These are phyloP conservation scores for Gephyroberyx darwinii DNA, from an alignment of 2,797 vertebrate genomes.

Conservation along the genomic window DNA sequence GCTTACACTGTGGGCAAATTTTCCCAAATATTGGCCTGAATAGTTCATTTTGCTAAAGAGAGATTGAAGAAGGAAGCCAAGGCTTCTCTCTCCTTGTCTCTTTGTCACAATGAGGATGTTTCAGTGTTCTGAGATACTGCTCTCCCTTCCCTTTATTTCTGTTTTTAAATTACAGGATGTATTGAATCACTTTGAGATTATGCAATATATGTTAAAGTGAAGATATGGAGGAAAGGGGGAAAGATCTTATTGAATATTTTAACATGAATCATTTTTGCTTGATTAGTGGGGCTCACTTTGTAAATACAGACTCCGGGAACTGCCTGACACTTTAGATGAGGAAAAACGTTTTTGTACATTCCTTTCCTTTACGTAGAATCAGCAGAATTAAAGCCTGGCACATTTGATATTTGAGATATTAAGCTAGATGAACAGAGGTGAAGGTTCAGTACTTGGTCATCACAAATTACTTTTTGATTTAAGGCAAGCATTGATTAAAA, in stretches of 20 bases:
- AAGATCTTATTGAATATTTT: neutral
- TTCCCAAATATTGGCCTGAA: neutral
- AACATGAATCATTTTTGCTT: conserved; percentile 6
- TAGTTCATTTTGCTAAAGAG: conserved; percentile 26
- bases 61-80: conserved; percentile 25
- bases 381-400: conserved; percentile 42
- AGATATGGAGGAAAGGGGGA: conserved; percentile 18
- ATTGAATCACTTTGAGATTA: conserved; percentile 7
- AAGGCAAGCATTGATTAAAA: conserved; percentile 52
- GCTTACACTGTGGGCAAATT: conserved; percentile 87
- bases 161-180: conserved; percentile 2
- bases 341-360: conserved; percentile 30
- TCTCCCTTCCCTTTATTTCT: conserved; percentile 34
- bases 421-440: conserved; percentile 87
- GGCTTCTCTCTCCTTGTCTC: conserved; percentile 32
- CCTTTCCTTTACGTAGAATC: conserved; percentile 43
- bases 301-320: conserved; percentile 61
- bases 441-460: conserved; percentile 85
- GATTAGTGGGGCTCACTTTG: conserved; percentile 55
- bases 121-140: conserved; percentile 3
- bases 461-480: conserved; percentile 73
- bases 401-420: conserved; percentile 71
- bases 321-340: conserved; percentile 60
- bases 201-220: neutral
- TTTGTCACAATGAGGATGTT: conserved; percentile 16